Conservation (phyloP, 2,113 vertebrate species). For the Labrus mixtus region DNA sequence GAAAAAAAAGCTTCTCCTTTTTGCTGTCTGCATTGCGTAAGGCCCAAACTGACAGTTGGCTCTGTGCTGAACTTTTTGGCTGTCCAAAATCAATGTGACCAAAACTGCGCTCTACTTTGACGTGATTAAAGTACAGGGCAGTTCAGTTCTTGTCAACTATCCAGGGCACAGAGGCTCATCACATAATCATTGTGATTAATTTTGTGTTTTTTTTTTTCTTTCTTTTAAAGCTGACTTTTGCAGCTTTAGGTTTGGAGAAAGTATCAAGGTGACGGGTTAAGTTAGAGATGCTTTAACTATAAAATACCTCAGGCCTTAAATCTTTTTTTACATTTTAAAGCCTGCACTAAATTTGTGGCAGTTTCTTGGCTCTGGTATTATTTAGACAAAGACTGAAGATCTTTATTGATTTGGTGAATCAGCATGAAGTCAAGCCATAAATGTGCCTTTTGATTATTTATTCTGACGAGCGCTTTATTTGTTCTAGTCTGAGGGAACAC, state of each 20-base stretch:
- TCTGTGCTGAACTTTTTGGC: neutral
- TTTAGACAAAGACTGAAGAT: slow-evolving; percentile 24
- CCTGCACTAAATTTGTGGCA: slow-evolving; percentile 11
- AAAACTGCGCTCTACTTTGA: neutral
- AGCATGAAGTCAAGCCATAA: slow-evolving; percentile 9
- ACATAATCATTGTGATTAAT: slow-evolving; percentile 17
- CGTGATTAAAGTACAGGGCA: slow-evolving; percentile 59
- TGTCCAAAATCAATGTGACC: neutral
- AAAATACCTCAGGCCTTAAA: neutral
- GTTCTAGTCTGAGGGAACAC: neutral
- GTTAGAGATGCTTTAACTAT: neutral
- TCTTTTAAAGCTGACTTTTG: neutral
- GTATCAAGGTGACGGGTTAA: neutral
- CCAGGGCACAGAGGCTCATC: slow-evolving; percentile 18
- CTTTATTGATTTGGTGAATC: slow-evolving; percentile 40
- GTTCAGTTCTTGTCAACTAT: slow-evolving; percentile 41
- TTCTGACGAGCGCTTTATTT: neutral
- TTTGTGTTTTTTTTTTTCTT: neutral
- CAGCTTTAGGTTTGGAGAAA: neutral
- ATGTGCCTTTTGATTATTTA: slow-evolving; percentile 12
- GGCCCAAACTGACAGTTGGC: slow-evolving; percentile 16
- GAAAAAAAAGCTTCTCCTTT: slow-evolving; percentile 19
- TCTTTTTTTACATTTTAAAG: neutral
- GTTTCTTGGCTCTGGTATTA: slow-evolving; percentile 30
- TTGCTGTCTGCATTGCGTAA: slow-evolving; percentile 56